Conservation (phyloP, 2,113 vertebrate genomes). For the Loxodonta africana region DNA sequence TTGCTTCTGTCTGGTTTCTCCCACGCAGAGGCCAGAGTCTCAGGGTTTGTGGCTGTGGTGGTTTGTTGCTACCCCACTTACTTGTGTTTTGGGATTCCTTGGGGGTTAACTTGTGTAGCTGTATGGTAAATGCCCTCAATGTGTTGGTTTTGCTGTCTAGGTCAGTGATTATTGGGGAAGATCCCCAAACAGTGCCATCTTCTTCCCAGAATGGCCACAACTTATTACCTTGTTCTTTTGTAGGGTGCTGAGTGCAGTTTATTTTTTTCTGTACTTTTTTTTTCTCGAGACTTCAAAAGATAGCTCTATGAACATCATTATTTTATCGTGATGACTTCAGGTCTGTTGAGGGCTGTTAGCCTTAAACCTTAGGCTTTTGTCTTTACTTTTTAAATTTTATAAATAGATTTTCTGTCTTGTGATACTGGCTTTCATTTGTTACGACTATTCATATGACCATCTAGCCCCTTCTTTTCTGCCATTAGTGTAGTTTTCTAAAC, state of each 20-base stretch:
- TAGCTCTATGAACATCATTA: neutral
- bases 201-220: neutral
- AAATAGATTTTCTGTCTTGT: neutral
- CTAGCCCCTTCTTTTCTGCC: neutral
- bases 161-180: constrained; percentile 20
- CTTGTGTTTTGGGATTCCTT: neutral
- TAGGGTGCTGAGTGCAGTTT: neutral
- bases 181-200: neutral
- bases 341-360: neutral
- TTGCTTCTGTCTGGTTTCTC: neutral
- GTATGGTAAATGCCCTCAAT: neutral
- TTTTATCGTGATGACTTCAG: neutral
- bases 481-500: neutral
- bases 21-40: neutral
- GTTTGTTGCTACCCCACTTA: neutral
- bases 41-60: neutral
- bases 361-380: neutral
- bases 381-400: neutral
- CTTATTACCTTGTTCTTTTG: neutral
- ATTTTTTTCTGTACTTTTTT: neutral
- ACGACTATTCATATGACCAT: neutral
- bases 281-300: neutral
- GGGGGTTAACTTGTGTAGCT: neutral
- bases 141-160: neutral
- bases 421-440: neutral